Percentiles rank a stretch among this genome's conserved stretches.
These are phyloP conservation scores for Tenthredo notha DNA, from an alignment of 2,888 invertebrate genomes.

Conservation along the genomic window DNA sequence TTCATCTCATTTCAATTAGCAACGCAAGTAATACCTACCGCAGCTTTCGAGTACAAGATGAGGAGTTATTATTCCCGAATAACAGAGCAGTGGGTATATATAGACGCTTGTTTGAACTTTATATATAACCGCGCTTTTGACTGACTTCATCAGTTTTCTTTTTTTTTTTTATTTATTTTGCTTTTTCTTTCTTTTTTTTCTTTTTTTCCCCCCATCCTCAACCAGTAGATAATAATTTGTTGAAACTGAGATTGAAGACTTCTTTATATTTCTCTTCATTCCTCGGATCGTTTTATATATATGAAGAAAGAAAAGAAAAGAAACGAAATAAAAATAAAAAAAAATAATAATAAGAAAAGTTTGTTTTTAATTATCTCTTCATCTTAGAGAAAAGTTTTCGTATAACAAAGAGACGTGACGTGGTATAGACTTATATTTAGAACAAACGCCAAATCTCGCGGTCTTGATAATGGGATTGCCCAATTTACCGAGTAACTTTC, in stretches of 20 bases:
- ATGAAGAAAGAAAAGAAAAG: background rate
- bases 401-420: background rate
- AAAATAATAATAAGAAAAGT: no score
- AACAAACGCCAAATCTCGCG: background rate
- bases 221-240: background rate
- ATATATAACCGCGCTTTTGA: background rate
- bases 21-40: background rate
- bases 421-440: background rate
- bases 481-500: constrained; percentile 27
- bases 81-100: background rate
- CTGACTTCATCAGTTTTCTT: background rate
- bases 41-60: background rate
- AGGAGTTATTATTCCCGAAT: constrained; percentile 5
- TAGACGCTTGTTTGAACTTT: background rate
- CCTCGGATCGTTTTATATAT: background rate
- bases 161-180: background rate
- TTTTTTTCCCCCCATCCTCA: background rate
- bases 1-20: background rate
- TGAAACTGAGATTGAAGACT: background rate
- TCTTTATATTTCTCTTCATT: background rate
- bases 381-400: background rate
- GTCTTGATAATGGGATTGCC: constrained; percentile 16
- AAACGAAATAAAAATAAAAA: no score
- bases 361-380: background rate
- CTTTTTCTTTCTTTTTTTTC: background rate